Base-by-base conservation (phyloP, 64 coral and sea anemone species). In the Stylophora pistillata region DNA sequence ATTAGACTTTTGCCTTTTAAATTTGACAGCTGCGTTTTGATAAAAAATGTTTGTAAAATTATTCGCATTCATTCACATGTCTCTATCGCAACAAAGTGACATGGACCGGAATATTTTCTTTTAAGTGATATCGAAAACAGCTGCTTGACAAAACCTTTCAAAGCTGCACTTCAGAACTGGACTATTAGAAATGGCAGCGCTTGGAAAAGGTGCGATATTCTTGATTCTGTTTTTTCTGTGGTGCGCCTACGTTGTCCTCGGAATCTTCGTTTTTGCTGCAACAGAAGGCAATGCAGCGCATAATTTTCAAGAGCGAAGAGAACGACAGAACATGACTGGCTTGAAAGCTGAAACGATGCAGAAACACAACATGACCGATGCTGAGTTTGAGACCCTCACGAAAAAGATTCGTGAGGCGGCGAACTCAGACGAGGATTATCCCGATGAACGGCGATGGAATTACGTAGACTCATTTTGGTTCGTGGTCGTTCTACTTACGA, bases 191-290 rank as follows among this genome's bases (percentile, higher is more conserved):
- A 68, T 68, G 64, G 64, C 64, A 11, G 12, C 34, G 33, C 16
- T 75, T 30, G 27, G 78, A 16, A 80, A n/a, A 57, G 57, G 57
- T 13, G 29, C 13, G 11, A 80, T 80, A 10, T 80, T 80, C 29
- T 16, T 80, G 9, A 29, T 37, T 26, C 13, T 80, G 55, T 32
- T 80, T 5, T 57, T 80, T 30, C 57, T 80, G 57, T 80, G 78
- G 78, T 31, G 27, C 4, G 78, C 56, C 31, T 80, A 80, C 13
- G 9, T 83, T 32, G 33, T 74, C 30, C 73, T 83, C 30, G 89
- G 89, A 4, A 83, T 73, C 11, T 83, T 81, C 29, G 66, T 64
- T 1, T 90, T 90, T 30, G 53, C 69, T 37, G 89, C 78, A 17
- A 56, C 72, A 23, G 89, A 90, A 21, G 53, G 79, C 6, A 75